phyloP scores from a whole-genome alignment of 37 sponge, comb jelly and placozoan genomes.

The Chondrosia reniformis region DNA sequence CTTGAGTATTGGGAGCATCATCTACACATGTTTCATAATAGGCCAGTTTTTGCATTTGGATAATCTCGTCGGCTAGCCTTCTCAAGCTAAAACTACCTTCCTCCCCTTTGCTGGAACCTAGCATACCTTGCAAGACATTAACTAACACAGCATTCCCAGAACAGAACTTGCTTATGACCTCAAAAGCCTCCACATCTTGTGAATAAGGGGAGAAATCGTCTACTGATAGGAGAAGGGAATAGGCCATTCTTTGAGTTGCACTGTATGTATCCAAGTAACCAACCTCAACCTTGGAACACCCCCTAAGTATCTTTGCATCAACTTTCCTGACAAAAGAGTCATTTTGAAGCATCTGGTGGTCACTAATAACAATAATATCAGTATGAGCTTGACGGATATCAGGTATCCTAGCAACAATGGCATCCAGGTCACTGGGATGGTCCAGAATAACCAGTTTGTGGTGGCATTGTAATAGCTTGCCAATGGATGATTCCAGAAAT shows the following conservation, averaged over 20 bases:
- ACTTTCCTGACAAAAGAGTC: too few species aligned
- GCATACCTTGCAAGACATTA: slow-evolving; percentile 1
- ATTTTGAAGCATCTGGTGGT: too few species aligned
- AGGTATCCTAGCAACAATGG: neutral
- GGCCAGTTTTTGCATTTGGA: neutral
- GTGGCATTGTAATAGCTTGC: neutral
- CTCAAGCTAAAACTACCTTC: neutral
- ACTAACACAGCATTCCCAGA: neutral
- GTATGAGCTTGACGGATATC: neutral
- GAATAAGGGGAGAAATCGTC: slow-evolving; percentile 3
- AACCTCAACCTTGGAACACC: slow-evolving; percentile 9
- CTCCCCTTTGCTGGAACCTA: slow-evolving; percentile 10
- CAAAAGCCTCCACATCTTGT: slow-evolving; percentile 10
- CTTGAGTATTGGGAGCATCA: too few species aligned
- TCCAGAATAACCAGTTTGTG: neutral
- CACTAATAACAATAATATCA: neutral
- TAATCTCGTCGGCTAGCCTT: neutral
- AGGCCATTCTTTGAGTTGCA: slow-evolving; percentile 6
- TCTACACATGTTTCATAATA: too few species aligned
- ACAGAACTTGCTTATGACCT: neutral
- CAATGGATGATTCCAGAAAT: too few species aligned
- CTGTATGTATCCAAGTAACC: slow-evolving; percentile 2
- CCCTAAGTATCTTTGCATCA: slow-evolving; percentile 12
- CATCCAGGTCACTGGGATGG: neutral
- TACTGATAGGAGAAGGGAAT: neutral